Base-by-base conservation (phyloP, 2,113 vertebrate genomes). In the Propithecus coquereli region DNA sequence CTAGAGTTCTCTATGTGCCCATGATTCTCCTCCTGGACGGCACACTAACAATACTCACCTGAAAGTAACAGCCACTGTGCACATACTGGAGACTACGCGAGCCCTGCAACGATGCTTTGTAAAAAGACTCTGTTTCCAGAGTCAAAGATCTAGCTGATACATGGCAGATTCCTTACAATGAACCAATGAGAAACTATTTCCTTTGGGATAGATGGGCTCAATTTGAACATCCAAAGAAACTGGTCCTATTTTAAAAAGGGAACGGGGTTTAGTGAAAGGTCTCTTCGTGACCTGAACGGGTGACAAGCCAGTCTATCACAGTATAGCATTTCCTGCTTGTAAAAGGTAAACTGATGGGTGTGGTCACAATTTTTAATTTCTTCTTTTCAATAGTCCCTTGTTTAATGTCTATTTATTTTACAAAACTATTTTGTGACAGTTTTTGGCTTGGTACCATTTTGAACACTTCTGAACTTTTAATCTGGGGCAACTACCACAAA, bases 401-500 rank as follows among this genome's bases (percentile, higher is more conserved):
- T 79, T 88, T 70, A 88, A 43, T 50, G 37, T 52, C 32, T 87
- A 54, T 89, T 27, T 88, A 76, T 89, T 83, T 93, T 94, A 8
- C n/a, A 52, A 45, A 70, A 94, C 57, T 61, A 77, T 14, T 86
- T 80, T 45, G 20, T 79, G 57, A 57, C 27, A 94, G 7, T 90
- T 84, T 85, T 65, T 57, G 32, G 59, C 47, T 47, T 82, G 9
- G 54, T 83, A 71, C 43, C 45, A 89, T 79, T 52, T 40, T 91
- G 57, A 94, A 94, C 47, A 54, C 40, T 80, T 80, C 63, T 76
- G 32, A 97, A 92, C 45, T 84, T 32, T 87, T n/a, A 86, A 59
- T 80, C 32, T 54, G 65, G 10, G 27, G 27, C 52, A 90, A 68
- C 47, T n/a, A 85, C 20, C 32, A 52, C 13, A 94, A 84, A n/a